These are phyloP conservation scores for Lasioglossum vierecki DNA, from an alignment of 2,888 invertebrate species.

Conservation along the genomic window DNA sequence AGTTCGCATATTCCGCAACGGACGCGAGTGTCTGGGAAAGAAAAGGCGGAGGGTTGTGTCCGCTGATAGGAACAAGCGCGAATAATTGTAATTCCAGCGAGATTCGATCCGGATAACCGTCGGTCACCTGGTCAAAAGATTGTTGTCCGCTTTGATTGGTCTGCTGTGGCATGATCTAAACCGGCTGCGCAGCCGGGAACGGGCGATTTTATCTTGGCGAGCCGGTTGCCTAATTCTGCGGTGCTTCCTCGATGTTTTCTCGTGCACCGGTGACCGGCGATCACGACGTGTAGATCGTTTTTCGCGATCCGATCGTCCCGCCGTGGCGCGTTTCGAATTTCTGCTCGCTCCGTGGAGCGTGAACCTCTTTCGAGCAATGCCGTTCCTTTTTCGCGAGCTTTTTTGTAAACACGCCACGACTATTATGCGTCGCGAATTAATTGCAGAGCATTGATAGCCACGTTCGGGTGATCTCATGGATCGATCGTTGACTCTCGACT, in stretches of 20 bases:
- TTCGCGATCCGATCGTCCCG: conserved; percentile 23
- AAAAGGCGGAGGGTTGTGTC: conserved; percentile 6
- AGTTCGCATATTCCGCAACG: not conserved
- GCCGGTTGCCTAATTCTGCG: conserved; percentile 37
- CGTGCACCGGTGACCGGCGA: conserved; percentile 29
- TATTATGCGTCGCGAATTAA: not conserved
- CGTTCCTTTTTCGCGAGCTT: not conserved
- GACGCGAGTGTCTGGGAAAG: not conserved
- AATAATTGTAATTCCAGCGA: not conserved
- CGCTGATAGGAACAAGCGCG: not conserved
- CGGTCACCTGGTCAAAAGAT: not conserved
- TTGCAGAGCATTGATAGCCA: not conserved
- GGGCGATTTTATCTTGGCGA: conserved; percentile 42
- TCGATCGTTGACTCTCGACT: not conserved
- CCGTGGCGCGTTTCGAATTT: conserved; percentile 35
- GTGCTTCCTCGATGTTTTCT: conserved; percentile 45
- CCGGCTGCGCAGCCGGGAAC: not conserved
- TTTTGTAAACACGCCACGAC: not conserved
- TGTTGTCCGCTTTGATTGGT: conserved; percentile 6
- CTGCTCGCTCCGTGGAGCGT: conserved; percentile 27
- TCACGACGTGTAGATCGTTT: conserved; percentile 34
- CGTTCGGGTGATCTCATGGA: not conserved
- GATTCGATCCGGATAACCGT: conserved; percentile 34
- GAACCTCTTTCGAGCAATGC: not conserved
- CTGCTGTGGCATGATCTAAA: conserved; percentile 27